Evolutionary conservation across 2,113 vertebrate genomes (phyloP), one percentile per base, ranked within the genome.

Genomic region (Hiodon alosoides): DNA sequence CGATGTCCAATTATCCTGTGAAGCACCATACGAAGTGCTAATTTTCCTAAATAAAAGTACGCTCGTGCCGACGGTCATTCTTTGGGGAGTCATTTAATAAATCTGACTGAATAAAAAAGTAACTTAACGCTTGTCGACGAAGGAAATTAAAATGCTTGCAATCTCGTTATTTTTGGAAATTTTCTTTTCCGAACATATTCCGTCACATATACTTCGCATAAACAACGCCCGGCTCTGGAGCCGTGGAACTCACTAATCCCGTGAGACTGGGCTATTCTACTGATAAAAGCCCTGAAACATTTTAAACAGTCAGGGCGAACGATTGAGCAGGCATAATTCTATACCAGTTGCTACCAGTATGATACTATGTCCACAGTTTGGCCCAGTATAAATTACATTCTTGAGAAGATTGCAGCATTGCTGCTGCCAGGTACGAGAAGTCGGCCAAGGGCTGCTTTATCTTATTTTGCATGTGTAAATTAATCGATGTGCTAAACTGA

Each of bases 71-170:
- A 31, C 13, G 59, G 58, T 55, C 31, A 48, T 11, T 13, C 57
- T 13, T 31, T 48, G 9, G 50, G 54, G 69, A 54, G 52, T 53
- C 16, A 54, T 55, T 55, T 69, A 69, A 69, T 69, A 52, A 69
- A 69, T 60, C 11, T 13, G 55, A 48, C 57, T 59, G 13, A 71
- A 59, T 31, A 60, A 59, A 10, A 47, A 13, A 50, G n/a, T 11
- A 17, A 59, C 7, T 59, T n/a, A 13, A 13, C 4, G 54, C 2
- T 59, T 60, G 16, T 31, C 5, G 11, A 69, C 31, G 67, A n/a
- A 14, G 55, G 31, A 52, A 69, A 7, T 7, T 5, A 69, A 7
- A 55, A 69, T 31, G 55, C 3, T 16, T 31, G 11, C 53, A 69
- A 31, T 9, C 7, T 1, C n/a, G n/a, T 14, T 8, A 7, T 69